These are phyloP conservation scores for Drosophila orosa DNA, from an alignment of 1,140 invertebrate genomes.

Conservation along the genomic window DNA sequence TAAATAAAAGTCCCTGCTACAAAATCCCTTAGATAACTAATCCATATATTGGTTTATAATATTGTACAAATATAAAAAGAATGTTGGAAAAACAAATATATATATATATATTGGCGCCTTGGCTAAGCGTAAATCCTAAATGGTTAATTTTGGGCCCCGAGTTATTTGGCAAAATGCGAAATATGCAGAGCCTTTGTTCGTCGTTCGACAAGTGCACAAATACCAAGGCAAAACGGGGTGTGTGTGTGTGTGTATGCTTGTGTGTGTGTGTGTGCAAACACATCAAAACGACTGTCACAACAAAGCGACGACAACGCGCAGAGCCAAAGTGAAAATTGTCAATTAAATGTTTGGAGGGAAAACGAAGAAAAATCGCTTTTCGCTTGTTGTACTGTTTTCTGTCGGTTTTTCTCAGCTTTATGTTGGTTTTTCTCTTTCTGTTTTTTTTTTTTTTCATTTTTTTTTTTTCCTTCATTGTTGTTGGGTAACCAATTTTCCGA, in stretches of 20 bases:
- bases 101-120: background rate
- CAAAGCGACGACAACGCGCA: slow-evolving; percentile 53
- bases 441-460: slow-evolving; percentile 3
- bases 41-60: background rate
- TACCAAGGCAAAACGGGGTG: background rate
- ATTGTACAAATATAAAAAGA: background rate
- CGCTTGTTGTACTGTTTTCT: slow-evolving; percentile 12
- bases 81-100: background rate
- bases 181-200: slow-evolving; percentile 27
- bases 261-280: slow-evolving; percentile 61
- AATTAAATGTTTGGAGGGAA: slow-evolving; percentile 60
- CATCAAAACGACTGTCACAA: slow-evolving; percentile 77
- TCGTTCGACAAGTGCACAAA: slow-evolving; percentile 13
- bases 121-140: slow-evolving; percentile 37
- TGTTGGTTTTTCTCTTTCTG: background rate
- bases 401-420: slow-evolving; percentile 6
- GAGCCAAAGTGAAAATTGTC: slow-evolving; percentile 76
- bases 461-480: slow-evolving; percentile 16
- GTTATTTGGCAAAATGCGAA: slow-evolving; percentile 44
- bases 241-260: background rate
- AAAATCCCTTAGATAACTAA: background rate
- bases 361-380: slow-evolving; percentile 47
- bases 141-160: slow-evolving; percentile 60
- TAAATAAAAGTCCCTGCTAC: background rate
- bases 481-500: slow-evolving; percentile 64